A percentile compares a stretch with the other conserved stretches of the same genome.
Conservation (phyloP, 1,140 invertebrate genomes). For the Eciton burchellii region DNA sequence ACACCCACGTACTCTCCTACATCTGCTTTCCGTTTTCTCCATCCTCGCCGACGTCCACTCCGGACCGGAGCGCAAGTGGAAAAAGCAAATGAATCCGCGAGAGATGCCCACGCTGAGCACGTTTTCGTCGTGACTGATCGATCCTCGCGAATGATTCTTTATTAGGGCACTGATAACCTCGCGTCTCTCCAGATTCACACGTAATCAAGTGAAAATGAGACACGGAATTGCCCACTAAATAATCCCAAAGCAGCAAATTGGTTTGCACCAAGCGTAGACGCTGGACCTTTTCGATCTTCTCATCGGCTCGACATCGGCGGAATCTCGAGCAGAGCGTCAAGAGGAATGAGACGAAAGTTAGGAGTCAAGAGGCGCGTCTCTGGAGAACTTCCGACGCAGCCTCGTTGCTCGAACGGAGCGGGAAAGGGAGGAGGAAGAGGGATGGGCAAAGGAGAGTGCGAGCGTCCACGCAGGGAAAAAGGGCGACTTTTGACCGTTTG, state of each 20-base stretch:
- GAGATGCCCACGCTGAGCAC: not conserved
- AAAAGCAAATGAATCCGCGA: slow-evolving; percentile 43
- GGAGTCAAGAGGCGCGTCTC: not conserved
- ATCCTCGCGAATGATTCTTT: not conserved
- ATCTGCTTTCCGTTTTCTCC: not conserved
- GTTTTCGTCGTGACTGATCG: not conserved
- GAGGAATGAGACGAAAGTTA: not conserved
- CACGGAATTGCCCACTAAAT: too few species aligned
- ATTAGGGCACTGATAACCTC: not conserved
- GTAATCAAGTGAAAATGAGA: too few species aligned
- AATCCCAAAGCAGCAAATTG: too few species aligned
- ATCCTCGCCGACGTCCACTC: slow-evolving; percentile 9
- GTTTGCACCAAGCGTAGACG: too few species aligned
- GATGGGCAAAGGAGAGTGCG: not conserved
- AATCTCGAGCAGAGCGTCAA: not conserved
- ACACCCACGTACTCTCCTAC: too few species aligned
- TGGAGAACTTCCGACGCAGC: slow-evolving; percentile 4
- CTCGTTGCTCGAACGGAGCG: not conserved
- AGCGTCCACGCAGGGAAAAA: slow-evolving; percentile 23
- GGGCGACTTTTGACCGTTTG: slow-evolving; percentile 29
- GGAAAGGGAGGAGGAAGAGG: not conserved
- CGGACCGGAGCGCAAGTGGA: not conserved
- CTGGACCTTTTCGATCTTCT: not conserved
- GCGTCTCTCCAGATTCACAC: too few species aligned
- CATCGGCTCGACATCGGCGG: not conserved